Evolutionary conservation across 2,888 invertebrate genomes (phyloP), one percentile per base, ranked within the genome.

Genomic region (Oscheius sp.): DNA sequence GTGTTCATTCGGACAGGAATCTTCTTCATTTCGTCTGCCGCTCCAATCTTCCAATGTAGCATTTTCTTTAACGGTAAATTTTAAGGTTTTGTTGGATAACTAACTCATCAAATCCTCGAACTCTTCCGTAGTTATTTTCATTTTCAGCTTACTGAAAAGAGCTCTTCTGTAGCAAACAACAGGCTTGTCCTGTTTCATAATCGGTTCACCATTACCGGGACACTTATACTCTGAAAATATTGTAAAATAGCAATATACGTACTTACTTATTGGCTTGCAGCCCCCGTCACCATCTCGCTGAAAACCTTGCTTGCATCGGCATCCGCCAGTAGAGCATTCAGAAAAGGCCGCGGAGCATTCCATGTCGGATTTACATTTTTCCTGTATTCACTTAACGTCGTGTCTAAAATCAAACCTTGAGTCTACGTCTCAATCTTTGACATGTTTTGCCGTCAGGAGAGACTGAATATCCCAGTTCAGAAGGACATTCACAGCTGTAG

Each of bases 311-410:
- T 87, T 87, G 73, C 87, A 87, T 57, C 87, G 77, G 74, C 87
- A 87, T 0, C 87, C 87, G 10, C 86, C 85, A 1, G 84, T 79
- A 1, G 85, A 79, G 70, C 87, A 87, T 73, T 87, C 87, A 1
- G 84, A 84, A 73, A 85, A 87, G 10, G 87, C 87, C 7, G 87
- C 83, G 3, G 84, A 84, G 74, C 87, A 87, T 73, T 87, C 87
- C 79, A 86, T 76, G 63, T 87, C 87, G 7, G 79, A 81, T 62
- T 80, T 82, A 76, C 87, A 87, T 76, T 85, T 85, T 68, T 87
- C 87, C 82, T 82, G 58, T 13, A 68, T 51, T 4, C 13, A 13
- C 47, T 47, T 47, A 48, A 21, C 37, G 81, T 48, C 13, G 2
- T 7, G n/a, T 42, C 7, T 29, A n/a, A 21, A 35, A 21, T 21